Percentiles rank a stretch among this genome's conserved stretches.
phyloP scores from a whole-genome alignment of 2,888 invertebrate genomes.

The Napeogenes sylphis region DNA sequence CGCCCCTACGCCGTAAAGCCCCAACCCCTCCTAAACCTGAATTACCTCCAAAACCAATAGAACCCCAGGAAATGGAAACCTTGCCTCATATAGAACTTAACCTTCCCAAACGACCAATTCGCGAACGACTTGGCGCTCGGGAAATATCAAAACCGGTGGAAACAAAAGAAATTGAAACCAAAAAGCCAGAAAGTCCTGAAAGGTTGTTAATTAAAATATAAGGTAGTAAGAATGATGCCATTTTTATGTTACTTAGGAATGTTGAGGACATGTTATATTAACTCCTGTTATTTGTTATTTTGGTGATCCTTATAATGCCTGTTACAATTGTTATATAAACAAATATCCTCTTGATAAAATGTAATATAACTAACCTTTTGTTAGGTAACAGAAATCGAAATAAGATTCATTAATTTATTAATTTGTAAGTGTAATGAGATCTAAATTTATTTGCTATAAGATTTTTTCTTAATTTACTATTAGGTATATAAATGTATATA shows the following conservation, averaged over 20 bases:
- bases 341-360: no score
- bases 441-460: no score
- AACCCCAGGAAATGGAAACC: slow-evolving; percentile 48
- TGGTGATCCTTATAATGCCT: slow-evolving; percentile 19
- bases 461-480: no score
- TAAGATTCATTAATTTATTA: no score
- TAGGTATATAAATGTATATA: no score
- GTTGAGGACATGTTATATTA: slow-evolving; percentile 8
- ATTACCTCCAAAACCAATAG: slow-evolving; percentile 30
- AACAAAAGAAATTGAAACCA: slow-evolving; percentile 45
- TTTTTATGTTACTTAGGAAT: slow-evolving; percentile 19
- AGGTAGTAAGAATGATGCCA: slow-evolving; percentile 52
- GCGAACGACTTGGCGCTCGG: slow-evolving; percentile 62
- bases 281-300: slow-evolving; percentile 12
- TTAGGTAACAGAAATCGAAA: no score
- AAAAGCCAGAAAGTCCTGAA: slow-evolving; percentile 61
- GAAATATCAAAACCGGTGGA: slow-evolving; percentile 45
- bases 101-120: slow-evolving; percentile 68
- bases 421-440: no score
- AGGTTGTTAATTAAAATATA: slow-evolving; percentile 63
- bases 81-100: slow-evolving; percentile 70
- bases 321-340: neutral
- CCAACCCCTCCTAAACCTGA: slow-evolving; percentile 18
- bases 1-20: slow-evolving; percentile 38
- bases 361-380: no score